These are phyloP conservation scores for Callyntrura sp. DNA, from an alignment of 2,888 invertebrate genomes.

Conservation along the genomic window DNA sequence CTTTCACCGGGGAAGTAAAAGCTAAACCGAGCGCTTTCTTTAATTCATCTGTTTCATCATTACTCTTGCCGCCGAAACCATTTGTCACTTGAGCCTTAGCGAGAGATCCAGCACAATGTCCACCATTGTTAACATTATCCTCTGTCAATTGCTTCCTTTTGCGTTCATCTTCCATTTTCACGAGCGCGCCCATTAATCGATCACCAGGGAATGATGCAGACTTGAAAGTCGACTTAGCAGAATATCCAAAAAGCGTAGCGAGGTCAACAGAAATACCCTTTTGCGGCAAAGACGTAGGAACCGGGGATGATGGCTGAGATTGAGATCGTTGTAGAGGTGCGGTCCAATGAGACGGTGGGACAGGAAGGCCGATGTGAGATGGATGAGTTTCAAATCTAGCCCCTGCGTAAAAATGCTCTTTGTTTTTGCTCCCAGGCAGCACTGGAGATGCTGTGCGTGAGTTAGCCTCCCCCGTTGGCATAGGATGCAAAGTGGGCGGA, in stretches of 20 bases:
- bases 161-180: slow-evolving; percentile 62
- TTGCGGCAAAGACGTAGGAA: slow-evolving; percentile 70
- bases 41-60: slow-evolving; percentile 69
- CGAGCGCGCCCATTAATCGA: slow-evolving; percentile 72
- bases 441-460: slow-evolving; percentile 62
- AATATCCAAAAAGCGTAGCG: slow-evolving; percentile 77
- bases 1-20: slow-evolving; percentile 52
- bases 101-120: slow-evolving; percentile 61
- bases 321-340: slow-evolving; percentile 81
- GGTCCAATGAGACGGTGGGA: slow-evolving; percentile 83
- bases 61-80: slow-evolving; percentile 25
- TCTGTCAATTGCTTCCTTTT: slow-evolving; percentile 46
- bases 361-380: slow-evolving; percentile 78
- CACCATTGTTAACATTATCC: slow-evolving; percentile 56
- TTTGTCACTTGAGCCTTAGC: slow-evolving; percentile 68
- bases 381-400: slow-evolving; percentile 83
- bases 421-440: slow-evolving; percentile 67
- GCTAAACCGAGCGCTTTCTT: slow-evolving; percentile 74
- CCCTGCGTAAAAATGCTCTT: slow-evolving; percentile 82
- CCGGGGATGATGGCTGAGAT: slow-evolving; percentile 80
- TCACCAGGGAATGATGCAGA: slow-evolving; percentile 78
- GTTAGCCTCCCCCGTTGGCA: slow-evolving; percentile 62
- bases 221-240: slow-evolving; percentile 58
- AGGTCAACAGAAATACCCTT: slow-evolving; percentile 78
- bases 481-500: slow-evolving; percentile 75